phyloP scores from a whole-genome alignment of 2,113 vertebrate species.

The Phylloscopus whistleri region DNA sequence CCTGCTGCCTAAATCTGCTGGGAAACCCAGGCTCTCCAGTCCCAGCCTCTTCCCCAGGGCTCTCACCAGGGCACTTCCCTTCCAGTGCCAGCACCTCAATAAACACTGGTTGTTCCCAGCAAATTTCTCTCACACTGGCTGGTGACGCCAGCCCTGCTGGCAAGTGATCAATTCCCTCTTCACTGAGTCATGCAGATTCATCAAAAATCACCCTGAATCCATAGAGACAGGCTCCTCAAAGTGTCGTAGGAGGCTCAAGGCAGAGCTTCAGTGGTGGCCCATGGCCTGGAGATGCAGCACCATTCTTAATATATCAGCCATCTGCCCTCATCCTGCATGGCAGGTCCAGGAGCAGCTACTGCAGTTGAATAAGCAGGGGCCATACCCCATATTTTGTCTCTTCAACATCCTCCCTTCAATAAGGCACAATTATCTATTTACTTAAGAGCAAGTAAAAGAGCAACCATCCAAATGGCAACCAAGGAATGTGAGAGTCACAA shows the following conservation, averaged over 20 bases:
- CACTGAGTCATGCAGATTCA: neutral
- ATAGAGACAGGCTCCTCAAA: neutral
- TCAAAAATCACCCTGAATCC: neutral
- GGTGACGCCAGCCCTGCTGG: neutral
- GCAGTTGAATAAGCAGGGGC: neutral
- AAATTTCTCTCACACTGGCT: neutral
- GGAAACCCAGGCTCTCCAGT: neutral
- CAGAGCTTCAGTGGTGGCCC: neutral
- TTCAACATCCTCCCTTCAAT: neutral
- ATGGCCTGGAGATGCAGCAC: neutral
- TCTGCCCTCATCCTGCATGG: neutral
- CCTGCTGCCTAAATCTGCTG: neutral
- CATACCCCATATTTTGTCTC: neutral
- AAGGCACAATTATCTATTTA: constrained; percentile 7
- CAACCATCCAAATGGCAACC: neutral
- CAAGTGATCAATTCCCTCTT: neutral
- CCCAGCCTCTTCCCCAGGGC: neutral
- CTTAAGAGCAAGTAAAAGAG: neutral
- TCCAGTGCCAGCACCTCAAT: neutral
- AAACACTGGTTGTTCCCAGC: neutral
- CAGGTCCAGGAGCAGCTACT: neutral
- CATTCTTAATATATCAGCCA: neutral
- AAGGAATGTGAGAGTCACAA: neutral
- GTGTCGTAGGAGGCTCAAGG: accelerated
- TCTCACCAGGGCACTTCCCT: neutral